A percentile compares a stretch with the other conserved stretches of the same genome.
phyloP scores from a whole-genome alignment of 2,113 vertebrate genomes.

The Telmatochromis sp. region DNA sequence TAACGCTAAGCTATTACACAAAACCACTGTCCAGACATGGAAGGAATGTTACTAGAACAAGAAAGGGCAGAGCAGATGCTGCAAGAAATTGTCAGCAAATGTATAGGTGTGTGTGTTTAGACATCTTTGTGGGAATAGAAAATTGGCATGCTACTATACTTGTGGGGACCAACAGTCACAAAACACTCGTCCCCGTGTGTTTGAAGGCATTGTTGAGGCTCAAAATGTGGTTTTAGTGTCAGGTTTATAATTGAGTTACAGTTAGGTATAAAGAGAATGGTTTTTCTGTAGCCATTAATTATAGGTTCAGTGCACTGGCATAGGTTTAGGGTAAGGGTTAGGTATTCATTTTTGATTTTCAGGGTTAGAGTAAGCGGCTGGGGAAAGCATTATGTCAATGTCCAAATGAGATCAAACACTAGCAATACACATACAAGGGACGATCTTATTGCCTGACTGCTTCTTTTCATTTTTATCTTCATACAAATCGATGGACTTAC shows the following conservation, averaged over 20 bases:
- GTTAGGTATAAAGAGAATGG: neutral
- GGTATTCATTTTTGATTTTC: neutral
- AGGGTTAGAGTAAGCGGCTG: neutral
- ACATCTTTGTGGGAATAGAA: neutral
- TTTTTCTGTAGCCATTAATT: neutral
- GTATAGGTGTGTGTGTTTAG: neutral
- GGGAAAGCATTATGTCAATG: neutral
- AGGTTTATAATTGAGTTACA: fast-evolving
- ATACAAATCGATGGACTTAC: constrained; percentile 70
- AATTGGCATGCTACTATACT: neutral
- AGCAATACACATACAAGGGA: neutral
- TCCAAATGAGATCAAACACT: neutral
- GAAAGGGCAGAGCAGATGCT: neutral
- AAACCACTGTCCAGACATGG: neutral
- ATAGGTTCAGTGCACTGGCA: neutral
- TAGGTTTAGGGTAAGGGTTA: neutral
- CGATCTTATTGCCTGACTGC: neutral
- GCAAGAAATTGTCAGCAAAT: neutral
- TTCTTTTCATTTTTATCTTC: neutral
- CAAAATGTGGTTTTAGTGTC: neutral
- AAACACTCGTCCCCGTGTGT: neutral
- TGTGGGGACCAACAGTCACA: neutral
- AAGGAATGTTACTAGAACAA: constrained; percentile 6
- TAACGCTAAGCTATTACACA: neutral
- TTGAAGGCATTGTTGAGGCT: neutral